These are phyloP conservation scores for Drosophila leonis DNA, from an alignment of 2,888 invertebrate species.

Conservation along the genomic window DNA sequence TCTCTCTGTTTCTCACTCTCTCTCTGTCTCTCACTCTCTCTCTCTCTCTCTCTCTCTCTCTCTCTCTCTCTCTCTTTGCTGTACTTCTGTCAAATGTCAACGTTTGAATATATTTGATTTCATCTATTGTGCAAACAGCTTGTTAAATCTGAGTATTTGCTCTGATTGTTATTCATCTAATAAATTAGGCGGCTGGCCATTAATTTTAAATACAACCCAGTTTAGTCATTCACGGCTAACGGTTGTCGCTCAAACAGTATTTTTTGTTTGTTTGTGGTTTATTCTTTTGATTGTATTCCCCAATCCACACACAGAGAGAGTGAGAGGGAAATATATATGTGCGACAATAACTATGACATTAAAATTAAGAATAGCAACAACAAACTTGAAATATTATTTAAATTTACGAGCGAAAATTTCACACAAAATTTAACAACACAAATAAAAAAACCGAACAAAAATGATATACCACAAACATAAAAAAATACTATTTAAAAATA, in stretches of 20 bases:
- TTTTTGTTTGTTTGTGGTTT: neutral
- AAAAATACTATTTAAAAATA: constrained; percentile 28
- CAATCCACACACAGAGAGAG: constrained; percentile 34
- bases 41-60: neutral
- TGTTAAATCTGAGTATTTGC: constrained; percentile 2
- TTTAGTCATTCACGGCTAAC: constrained; percentile 12
- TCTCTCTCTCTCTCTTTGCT: neutral
- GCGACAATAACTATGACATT: constrained; percentile 36
- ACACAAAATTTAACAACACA: constrained; percentile 33
- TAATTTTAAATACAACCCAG: neutral
- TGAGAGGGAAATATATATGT: constrained; percentile 36
- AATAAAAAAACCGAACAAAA: constrained; percentile 6
- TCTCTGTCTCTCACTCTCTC: too few species aligned
- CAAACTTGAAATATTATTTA: constrained; percentile 37
- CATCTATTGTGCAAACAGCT: neutral
- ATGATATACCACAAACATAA: constrained; percentile 6
- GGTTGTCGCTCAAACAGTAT: constrained; percentile 2
- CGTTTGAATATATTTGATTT: neutral
- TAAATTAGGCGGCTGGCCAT: constrained; percentile 5
- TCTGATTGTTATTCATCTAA: neutral
- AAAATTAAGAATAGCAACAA: constrained; percentile 40
- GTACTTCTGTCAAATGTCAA: neutral
- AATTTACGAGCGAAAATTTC: constrained; percentile 51
- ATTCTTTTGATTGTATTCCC: constrained; percentile 11
- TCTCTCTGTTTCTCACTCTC: neutral